Percentiles rank a stretch among this genome's conserved stretches.
Conservation (phyloP, 2,797 vertebrate species). For the Sebastes oblongus region DNA sequence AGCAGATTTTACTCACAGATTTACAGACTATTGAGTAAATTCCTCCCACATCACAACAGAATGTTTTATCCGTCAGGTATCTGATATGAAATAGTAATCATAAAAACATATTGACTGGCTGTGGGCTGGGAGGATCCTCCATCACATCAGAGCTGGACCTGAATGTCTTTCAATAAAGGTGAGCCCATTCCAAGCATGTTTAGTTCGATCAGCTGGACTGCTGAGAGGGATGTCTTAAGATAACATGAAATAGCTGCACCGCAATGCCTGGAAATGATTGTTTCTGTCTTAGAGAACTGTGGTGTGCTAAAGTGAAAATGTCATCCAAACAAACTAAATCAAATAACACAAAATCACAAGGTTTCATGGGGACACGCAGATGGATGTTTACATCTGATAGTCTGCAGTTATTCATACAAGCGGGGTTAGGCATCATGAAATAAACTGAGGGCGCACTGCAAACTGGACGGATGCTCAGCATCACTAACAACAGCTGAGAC, state of each 20-base stretch:
- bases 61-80: constrained; percentile 2
- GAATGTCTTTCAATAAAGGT: constrained; percentile 37
- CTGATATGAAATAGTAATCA: constrained; percentile 41
- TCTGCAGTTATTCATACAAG: neutral
- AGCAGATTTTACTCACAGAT: neutral
- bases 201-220: constrained; percentile 9
- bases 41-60: constrained; percentile 1
- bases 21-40: neutral
- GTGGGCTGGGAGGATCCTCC: neutral
- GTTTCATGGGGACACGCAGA: neutral
- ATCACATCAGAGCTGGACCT: constrained; percentile 33
- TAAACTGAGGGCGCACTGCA: no score
- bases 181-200: constrained; percentile 2
- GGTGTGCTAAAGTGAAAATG: neutral
- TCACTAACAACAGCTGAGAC: neutral
- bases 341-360: neutral
- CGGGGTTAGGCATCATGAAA: no score
- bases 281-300: neutral
- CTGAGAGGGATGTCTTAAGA: neutral
- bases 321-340: neutral
- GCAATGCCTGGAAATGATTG: neutral
- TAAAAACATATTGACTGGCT: constrained; percentile 26
- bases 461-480: no score
- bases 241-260: neutral
- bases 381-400: neutral